Evolutionary conservation across 2,888 invertebrate species (phyloP), one percentile per base, ranked within the genome.

Genomic region (Amblyjoppa proteus): DNA sequence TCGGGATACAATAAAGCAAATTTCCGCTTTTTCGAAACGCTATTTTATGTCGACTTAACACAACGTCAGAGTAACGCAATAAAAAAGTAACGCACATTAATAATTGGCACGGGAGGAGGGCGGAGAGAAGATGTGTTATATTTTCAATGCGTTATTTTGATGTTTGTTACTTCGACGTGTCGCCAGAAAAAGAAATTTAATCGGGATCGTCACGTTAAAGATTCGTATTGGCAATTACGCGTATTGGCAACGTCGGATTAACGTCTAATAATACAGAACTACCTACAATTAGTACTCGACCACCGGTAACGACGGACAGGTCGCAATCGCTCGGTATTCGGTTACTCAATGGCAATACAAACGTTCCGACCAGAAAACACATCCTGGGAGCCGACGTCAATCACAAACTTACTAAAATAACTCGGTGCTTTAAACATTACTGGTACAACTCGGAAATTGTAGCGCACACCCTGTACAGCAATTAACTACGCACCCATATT

Each of bases 291-390:
- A 25, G 28, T 25, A 28, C 13, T 31, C 61, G 61, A 61, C 28
- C 13, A 11, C 31, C 31, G 61, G 13, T 20, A 16, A 7, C 25
- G 41, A 45, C 1, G 11, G 68, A 69, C 41, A 20, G 68, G 68
- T 69, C 20, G 45, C 41, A 45, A 69, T 25, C 45, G 45, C 68
- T 41, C 25, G 20, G 68, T n/a, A 45, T 45, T 69, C 68, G 68
- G n/a, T 69, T 69, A 20, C 41, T 20, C 68, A 45, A 69, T 45
- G 13, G 25, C 41, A 25, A 69, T 69, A 45, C 45, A 69, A 45
- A 25, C 25, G 11, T 20, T 41, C 68, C 4, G 41, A 69, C 11
- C 25, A 45, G 45, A 41, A 11, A 0, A 28, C 11, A 68, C 41
- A 68, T 68, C 11, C 4, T 25, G n/a, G 25, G 38, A 45, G 25